These are phyloP conservation scores for Calliopum simillimum DNA, from an alignment of 2,888 invertebrate species.

Conservation along the genomic window DNA sequence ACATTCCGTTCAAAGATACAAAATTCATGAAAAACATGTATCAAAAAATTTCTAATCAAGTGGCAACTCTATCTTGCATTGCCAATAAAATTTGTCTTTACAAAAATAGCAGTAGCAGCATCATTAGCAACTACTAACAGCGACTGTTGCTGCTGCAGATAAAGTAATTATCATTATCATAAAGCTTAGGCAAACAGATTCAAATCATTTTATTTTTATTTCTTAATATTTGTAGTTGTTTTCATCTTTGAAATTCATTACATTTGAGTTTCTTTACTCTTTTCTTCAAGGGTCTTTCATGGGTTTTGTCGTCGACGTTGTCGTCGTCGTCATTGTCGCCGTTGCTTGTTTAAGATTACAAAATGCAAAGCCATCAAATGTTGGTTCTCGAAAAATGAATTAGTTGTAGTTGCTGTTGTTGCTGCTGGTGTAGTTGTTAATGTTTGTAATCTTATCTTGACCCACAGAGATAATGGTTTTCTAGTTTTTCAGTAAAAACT, in stretches of 20 bases:
- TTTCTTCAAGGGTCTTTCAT: no score
- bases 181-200: constrained; percentile 7
- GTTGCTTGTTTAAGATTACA: no score
- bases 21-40: no score
- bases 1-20: no score
- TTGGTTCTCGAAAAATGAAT: constrained; percentile 25
- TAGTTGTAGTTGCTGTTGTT: not conserved
- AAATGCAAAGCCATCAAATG: constrained; percentile 6
- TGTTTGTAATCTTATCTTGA: constrained; percentile 52
- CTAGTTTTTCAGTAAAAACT: not conserved
- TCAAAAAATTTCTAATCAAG: not conserved
- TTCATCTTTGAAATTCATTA: no score
- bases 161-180: constrained; percentile 13
- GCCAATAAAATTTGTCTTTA: not conserved
- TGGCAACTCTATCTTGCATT: not conserved
- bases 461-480: constrained; percentile 52
- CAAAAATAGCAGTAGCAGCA: constrained; percentile 12
- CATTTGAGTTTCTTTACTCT: no score
- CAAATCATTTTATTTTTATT: not conserved
- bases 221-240: no score
- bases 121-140: no score
- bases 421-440: not conserved
- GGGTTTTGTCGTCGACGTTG: no score
- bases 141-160: constrained; percentile 4
- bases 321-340: no score